phyloP scores from a whole-genome alignment of 2,113 vertebrate genomes.

The Globicephala melas region DNA sequence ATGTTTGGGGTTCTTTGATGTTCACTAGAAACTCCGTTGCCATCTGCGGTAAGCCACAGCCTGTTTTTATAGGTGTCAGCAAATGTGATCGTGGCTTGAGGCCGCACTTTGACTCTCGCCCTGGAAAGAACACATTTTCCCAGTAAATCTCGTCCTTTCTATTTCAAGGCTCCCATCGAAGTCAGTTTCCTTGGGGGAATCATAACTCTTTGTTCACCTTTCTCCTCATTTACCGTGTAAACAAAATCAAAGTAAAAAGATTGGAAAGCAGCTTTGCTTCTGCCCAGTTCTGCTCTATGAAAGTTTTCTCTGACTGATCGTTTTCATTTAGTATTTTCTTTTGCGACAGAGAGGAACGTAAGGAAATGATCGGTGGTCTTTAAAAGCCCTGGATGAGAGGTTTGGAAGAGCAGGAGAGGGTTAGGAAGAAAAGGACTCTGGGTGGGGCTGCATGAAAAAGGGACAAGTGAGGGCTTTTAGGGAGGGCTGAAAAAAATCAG shows the following conservation, averaged over 20 bases:
- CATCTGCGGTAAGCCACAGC: not conserved
- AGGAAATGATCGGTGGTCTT: not conserved
- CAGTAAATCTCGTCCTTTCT: slow-evolving; percentile 30
- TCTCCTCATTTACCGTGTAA: not conserved
- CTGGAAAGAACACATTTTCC: slow-evolving; percentile 39
- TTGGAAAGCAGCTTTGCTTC: slow-evolving; percentile 23
- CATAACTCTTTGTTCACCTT: slow-evolving; percentile 54
- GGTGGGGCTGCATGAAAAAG: not conserved
- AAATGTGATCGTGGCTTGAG: not conserved
- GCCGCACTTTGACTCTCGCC: not conserved
- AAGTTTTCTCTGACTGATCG: not conserved
- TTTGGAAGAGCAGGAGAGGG: not conserved
- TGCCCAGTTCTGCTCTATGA: not conserved
- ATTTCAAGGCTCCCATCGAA: slow-evolving; percentile 37
- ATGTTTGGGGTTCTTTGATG: not conserved
- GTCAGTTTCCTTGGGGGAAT: slow-evolving; percentile 15
- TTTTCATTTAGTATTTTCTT: slow-evolving; percentile 46
- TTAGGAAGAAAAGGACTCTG: not conserved
- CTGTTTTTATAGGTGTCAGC: not conserved
- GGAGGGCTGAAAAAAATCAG: not conserved
- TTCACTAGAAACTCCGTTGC: not conserved
- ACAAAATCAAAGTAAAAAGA: slow-evolving; percentile 17
- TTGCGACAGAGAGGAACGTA: not conserved
- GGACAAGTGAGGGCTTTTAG: not conserved
- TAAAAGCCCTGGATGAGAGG: not conserved